Evolutionary conservation across 2,888 invertebrate genomes (phyloP), one percentile per base, ranked within the genome.

Genomic region (Linnaemya vulpina): DNA sequence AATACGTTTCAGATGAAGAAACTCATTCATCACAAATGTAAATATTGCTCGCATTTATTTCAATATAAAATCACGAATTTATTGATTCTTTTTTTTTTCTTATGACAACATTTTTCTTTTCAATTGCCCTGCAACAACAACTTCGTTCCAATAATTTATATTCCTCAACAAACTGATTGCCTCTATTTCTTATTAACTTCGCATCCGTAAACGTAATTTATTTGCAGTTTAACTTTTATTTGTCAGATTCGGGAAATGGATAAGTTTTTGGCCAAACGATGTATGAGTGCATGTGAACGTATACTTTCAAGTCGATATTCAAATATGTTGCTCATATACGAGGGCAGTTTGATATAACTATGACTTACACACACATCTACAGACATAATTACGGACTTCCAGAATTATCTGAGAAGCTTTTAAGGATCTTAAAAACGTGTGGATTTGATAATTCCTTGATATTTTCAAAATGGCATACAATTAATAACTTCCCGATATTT

Each of bases 121-220:
- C 40, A 15, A n/a, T 30, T 58, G 46, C 25, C 20, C 8, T 9
- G 17, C 13, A 13, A 46, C 1, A 43, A 75, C n/a, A n/a, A n/a
- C n/a, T n/a, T n/a, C n/a, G 63, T 51, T 62, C 17, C 22, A 63
- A 74, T 63, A 74, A 74, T 63, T 63, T 63, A 63, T 62, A 51
- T 63, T 20, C 53, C 35, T 8, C 38, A 40, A 17, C 58, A 17
- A 58, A 55, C 58, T 46, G 46, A 51, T 43, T 40, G 51, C 22
- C 40, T 15, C 35, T 22, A 40, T 25, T 40, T 38, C 53, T 40
- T 63, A n/a, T n/a, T n/a, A 25, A 51, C 22, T 25, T 1, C 10
- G 53, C 40, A 13, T 40, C 51, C 25, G 17, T 25, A 30, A 25
- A 30, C 9, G 40, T 75, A 40, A 75, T 75, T 75, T 74, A 46